phyloP scores from a whole-genome alignment of 2,797 vertebrate genomes.

The Schizothorax lantsangensis region DNA sequence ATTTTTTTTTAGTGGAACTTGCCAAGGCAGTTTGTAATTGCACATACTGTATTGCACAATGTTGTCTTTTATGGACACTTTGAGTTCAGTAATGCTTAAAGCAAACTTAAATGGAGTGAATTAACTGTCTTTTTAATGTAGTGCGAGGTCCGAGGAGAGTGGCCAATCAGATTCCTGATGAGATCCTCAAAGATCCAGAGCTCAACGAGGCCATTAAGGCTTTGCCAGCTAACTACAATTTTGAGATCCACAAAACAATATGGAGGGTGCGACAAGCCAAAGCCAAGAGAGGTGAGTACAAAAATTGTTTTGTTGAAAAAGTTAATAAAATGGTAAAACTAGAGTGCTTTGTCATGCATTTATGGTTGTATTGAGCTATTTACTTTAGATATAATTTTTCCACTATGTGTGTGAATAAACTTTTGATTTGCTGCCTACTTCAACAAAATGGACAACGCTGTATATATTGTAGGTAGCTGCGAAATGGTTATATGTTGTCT shows the following conservation, averaged over 20 bases:
- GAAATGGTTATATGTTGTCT: not conserved
- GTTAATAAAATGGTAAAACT: not conserved
- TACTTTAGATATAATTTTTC: not conserved
- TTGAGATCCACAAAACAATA: constrained; percentile 96
- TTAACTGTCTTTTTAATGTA: constrained; percentile 63
- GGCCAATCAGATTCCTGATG: constrained; percentile 91
- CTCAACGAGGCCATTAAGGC: constrained; percentile 82
- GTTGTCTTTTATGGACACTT: not conserved
- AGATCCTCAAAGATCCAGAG: constrained; percentile 85
- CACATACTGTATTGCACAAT: not conserved
- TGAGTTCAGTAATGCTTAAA: not conserved
- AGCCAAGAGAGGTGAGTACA: constrained; percentile 86
- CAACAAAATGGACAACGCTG: not conserved
- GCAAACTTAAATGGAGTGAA: not conserved
- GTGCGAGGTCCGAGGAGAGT: constrained; percentile 76
- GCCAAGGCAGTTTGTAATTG: not conserved
- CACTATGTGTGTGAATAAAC: not conserved
- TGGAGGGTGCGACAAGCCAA: constrained; percentile 90
- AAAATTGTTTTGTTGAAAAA: not conserved
- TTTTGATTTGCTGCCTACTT: not conserved
- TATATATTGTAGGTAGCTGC: not conserved
- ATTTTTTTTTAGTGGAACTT: not conserved
- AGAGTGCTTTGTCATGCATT: not conserved
- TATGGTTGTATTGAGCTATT: not conserved
- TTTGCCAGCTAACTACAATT: constrained; percentile 95